These are phyloP conservation scores for Plusia festucae DNA, from an alignment of 2,888 invertebrate genomes.

Conservation along the genomic window DNA sequence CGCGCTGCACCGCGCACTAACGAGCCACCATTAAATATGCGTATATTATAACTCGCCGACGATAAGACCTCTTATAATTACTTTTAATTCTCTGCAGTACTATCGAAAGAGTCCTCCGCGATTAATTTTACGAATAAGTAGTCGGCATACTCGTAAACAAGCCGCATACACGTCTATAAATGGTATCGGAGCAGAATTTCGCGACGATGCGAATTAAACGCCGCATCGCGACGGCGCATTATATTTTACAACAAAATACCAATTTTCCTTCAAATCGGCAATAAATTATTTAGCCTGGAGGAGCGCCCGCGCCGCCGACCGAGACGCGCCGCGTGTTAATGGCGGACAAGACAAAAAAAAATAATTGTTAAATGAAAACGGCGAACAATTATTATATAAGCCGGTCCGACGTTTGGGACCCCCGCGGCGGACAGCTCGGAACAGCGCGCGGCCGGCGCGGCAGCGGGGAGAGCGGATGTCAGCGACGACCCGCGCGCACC, in stretches of 20 bases:
- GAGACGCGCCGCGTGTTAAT: constrained; percentile 73
- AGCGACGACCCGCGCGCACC: constrained; percentile 28
- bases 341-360: constrained; percentile 69
- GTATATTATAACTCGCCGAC: constrained; percentile 52
- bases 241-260: constrained; percentile 78
- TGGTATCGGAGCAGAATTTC: constrained; percentile 62
- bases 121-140: constrained; percentile 67
- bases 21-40: constrained; percentile 57
- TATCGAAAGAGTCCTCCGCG: constrained; percentile 49
- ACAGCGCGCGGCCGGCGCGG: constrained; percentile 64
- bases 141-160: constrained; percentile 61
- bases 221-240: constrained; percentile 56
- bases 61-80: constrained; percentile 60
- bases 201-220: constrained; percentile 58
- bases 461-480: constrained; percentile 53
- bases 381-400: constrained; percentile 79
- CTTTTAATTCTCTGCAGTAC: constrained; percentile 49
- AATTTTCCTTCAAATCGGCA: constrained; percentile 82
- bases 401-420: constrained; percentile 57
- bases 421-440: constrained; percentile 55
- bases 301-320: constrained; percentile 74
- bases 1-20: constrained; percentile 49
- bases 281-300: constrained; percentile 80
- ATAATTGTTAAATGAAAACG: constrained; percentile 74
- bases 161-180: constrained; percentile 58